A percentile compares a stretch with the other conserved stretches of the same genome.
Evolutionary conservation across 2,888 invertebrate genomes (phyloP).

Genomic region (Dynastes tityus): DNA sequence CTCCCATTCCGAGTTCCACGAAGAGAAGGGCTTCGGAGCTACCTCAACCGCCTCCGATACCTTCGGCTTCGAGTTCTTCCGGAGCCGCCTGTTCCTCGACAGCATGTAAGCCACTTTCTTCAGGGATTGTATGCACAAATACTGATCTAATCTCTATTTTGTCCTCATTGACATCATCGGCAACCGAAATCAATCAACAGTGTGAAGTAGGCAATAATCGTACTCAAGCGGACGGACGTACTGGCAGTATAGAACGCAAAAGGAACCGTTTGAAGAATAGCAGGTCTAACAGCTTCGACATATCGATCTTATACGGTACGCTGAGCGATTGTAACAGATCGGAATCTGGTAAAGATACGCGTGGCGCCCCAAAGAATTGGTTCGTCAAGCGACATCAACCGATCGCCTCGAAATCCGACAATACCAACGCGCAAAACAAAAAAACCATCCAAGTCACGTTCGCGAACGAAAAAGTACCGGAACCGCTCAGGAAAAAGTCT

Average conservation of each 20-base stretch:
- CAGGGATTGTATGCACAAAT: slow-evolving; percentile 86
- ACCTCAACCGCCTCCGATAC: slow-evolving; percentile 73
- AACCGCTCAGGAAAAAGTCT: neutral
- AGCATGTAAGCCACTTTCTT: slow-evolving; percentile 65
- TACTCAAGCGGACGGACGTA: slow-evolving; percentile 54
- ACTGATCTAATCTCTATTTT: slow-evolving; percentile 87
- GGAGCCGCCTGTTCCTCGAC: slow-evolving; percentile 61
- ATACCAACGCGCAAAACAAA: slow-evolving; percentile 59
- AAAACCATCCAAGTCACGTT: slow-evolving; percentile 72
- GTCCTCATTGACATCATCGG: slow-evolving; percentile 85
- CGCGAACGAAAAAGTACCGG: slow-evolving; percentile 72
- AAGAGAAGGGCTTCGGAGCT: slow-evolving; percentile 83
- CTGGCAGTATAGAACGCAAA: slow-evolving; percentile 70
- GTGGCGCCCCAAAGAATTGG: slow-evolving; percentile 78
- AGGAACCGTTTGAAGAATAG: slow-evolving; percentile 78
- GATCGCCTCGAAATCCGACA: slow-evolving; percentile 73
- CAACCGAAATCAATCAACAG: slow-evolving; percentile 81
- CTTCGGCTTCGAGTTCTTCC: slow-evolving; percentile 16
- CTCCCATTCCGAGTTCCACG: slow-evolving; percentile 74
- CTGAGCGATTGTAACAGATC: slow-evolving; percentile 56
- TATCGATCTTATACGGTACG: slow-evolving; percentile 79
- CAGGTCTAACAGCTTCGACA: slow-evolving; percentile 89
- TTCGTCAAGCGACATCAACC: slow-evolving; percentile 86
- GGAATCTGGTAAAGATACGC: slow-evolving; percentile 55
- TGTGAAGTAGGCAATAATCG: slow-evolving; percentile 71